Evolutionary conservation across 2,888 invertebrate genomes (phyloP).

Genomic region (Spialia ferax): DNA sequence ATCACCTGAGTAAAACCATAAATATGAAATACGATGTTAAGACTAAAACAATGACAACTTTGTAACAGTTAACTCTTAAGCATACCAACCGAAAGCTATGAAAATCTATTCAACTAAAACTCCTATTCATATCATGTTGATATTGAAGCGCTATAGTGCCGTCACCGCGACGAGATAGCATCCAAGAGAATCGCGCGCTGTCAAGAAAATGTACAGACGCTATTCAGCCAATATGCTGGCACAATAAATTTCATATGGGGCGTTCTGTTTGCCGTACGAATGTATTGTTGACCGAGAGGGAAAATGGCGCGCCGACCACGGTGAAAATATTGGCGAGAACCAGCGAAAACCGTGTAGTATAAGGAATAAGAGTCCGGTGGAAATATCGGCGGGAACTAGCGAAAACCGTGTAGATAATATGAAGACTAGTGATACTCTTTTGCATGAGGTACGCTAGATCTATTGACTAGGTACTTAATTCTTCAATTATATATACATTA

Average conservation of each 20-base stretch:
- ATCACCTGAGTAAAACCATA: too few relatives aligned
- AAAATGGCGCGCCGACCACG: conserved; percentile 44
- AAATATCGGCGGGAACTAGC: background rate
- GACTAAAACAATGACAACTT: too few relatives aligned
- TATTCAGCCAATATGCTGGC: conserved; percentile 55
- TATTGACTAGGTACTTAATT: too few relatives aligned
- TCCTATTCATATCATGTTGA: background rate
- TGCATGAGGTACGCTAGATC: too few relatives aligned
- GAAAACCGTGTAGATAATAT: too few relatives aligned
- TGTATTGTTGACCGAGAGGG: conserved; percentile 63
- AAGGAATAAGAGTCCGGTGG: too few relatives aligned
- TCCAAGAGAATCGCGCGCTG: conserved; percentile 30
- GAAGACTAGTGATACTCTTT: too few relatives aligned
- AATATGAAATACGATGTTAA: too few relatives aligned
- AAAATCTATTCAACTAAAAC: background rate
- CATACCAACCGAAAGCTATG: background rate
- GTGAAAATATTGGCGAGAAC: background rate
- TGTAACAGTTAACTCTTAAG: too few relatives aligned
- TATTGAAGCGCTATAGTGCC: background rate
- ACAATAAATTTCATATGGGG: conserved; percentile 67
- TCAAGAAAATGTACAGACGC: conserved; percentile 48
- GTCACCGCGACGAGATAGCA: conserved; percentile 1
- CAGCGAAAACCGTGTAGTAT: background rate
- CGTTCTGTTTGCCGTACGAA: conserved; percentile 46
- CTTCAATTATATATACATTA: too few relatives aligned